phyloP scores from a whole-genome alignment of 2,888 invertebrate genomes.

The Drosophila macrospina region DNA sequence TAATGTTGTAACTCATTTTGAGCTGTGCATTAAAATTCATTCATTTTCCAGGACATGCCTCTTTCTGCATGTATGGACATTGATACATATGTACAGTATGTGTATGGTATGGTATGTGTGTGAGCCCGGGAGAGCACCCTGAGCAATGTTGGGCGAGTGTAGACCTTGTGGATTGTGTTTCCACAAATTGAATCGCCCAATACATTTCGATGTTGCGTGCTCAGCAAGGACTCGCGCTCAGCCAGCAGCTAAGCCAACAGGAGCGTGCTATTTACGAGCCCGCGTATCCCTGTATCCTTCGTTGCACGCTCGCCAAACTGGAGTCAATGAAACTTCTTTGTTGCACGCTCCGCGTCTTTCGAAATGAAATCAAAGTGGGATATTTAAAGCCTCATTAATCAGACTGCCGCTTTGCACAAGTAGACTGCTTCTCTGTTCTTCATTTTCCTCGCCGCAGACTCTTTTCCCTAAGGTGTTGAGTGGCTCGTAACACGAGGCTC shows the following conservation, averaged over 20 bases:
- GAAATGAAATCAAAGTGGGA: constrained; percentile 83
- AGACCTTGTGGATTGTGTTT: constrained; percentile 69
- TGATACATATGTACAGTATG: not conserved
- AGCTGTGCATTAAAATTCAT: constrained; percentile 55
- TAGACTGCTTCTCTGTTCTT: constrained; percentile 5
- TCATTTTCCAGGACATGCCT: constrained; percentile 65
- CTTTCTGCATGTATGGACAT: constrained; percentile 3
- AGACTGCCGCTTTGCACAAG: constrained; percentile 58
- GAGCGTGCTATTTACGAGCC: constrained; percentile 35
- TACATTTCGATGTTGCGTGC: constrained; percentile 48
- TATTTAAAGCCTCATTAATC: constrained; percentile 85
- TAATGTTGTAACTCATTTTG: not conserved
- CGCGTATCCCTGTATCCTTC: constrained; percentile 33
- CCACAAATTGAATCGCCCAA: constrained; percentile 50
- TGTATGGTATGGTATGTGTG: not conserved
- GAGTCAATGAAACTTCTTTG: constrained; percentile 81
- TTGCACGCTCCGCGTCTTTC: constrained; percentile 71
- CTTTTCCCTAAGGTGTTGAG: constrained; percentile 37
- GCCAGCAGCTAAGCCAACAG: constrained; percentile 30
- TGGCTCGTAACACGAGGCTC: constrained; percentile 30
- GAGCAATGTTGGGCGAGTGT: constrained; percentile 43
- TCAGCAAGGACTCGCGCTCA: constrained; percentile 30
- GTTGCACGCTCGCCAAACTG: constrained; percentile 44
- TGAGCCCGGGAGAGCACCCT: constrained; percentile 47
- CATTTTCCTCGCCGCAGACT: not conserved